These are phyloP conservation scores for Himalopsyche anomala DNA, from an alignment of 2,888 invertebrate genomes.

Conservation along the genomic window DNA sequence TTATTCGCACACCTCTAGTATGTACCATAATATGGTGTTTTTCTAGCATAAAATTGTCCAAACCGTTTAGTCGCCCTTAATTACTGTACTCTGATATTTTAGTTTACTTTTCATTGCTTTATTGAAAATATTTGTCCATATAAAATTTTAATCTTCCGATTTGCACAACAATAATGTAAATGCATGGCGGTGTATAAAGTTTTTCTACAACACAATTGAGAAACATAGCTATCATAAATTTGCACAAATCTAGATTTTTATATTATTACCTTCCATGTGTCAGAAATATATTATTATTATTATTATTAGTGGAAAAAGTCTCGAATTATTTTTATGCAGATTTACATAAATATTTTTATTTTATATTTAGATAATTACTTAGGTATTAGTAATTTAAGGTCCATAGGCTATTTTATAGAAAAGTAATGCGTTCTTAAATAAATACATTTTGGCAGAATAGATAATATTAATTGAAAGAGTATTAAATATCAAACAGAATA, in stretches of 20 bases:
- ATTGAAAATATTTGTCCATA: no score
- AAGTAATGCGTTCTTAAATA: not conserved
- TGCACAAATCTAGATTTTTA: constrained; percentile 39
- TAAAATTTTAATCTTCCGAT: not conserved
- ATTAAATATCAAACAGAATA: not conserved
- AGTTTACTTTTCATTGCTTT: no score
- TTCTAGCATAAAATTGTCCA: no score
- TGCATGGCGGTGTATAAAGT: not conserved
- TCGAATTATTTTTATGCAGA: constrained; percentile 32
- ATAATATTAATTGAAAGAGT: constrained; percentile 29
- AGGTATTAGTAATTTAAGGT: constrained; percentile 29
- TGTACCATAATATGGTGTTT: no score
- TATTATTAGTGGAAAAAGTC: constrained; percentile 35
- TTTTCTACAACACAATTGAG: constrained; percentile 13
- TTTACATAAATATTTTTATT: constrained; percentile 42
- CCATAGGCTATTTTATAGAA: constrained; percentile 41
- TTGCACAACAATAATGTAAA: not conserved
- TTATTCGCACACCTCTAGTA: no score
- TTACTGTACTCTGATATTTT: not conserved
- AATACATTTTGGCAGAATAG: constrained; percentile 14
- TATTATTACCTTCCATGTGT: constrained; percentile 18
- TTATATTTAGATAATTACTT: constrained; percentile 35
- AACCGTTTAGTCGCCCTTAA: no score
- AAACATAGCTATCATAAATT: not conserved
- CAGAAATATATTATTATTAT: constrained; percentile 37